These are phyloP conservation scores for Acleris emargana DNA, from an alignment of 2,888 invertebrate genomes.

Conservation along the genomic window DNA sequence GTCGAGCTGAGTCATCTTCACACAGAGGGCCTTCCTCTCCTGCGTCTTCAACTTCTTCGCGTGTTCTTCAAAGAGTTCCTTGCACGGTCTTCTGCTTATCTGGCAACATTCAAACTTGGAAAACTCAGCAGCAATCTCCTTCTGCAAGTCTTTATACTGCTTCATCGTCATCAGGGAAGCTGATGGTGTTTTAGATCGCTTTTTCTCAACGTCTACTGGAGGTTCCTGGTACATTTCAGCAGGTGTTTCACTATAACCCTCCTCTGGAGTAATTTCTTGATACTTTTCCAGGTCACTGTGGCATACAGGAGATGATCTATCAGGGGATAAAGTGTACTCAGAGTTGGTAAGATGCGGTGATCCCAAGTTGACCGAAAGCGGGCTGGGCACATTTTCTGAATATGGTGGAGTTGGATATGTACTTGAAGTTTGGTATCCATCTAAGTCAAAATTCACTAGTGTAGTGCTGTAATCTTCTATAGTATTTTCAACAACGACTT, in stretches of 20 bases:
- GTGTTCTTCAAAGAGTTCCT: slow-evolving; percentile 60
- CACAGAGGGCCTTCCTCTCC: slow-evolving; percentile 57
- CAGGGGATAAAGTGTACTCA: slow-evolving; percentile 59
- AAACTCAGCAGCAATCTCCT: slow-evolving; percentile 58
- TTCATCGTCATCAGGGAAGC: slow-evolving; percentile 58
- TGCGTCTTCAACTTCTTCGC: slow-evolving; percentile 52
- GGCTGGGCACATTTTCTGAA: slow-evolving; percentile 63
- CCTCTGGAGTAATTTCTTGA: slow-evolving; percentile 57
- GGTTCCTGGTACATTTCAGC: slow-evolving; percentile 35
- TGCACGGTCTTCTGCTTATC: slow-evolving; percentile 52
- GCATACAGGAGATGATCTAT: slow-evolving; percentile 56
- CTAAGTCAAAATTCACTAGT: slow-evolving; percentile 17
- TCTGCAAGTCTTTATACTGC: slow-evolving; percentile 71
- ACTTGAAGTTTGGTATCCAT: slow-evolving; percentile 2
- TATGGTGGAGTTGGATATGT: slow-evolving; percentile 60
- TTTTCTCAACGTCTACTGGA: slow-evolving; percentile 37
- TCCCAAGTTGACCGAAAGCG: slow-evolving; percentile 56
- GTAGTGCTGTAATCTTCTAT: slow-evolving; percentile 16
- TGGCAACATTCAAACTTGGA: slow-evolving; percentile 69
- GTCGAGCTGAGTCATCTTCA: slow-evolving; percentile 61
- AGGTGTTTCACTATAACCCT: slow-evolving; percentile 44
- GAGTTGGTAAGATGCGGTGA: slow-evolving; percentile 56
- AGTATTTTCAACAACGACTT: not conserved
- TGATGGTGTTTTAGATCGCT: slow-evolving; percentile 46
- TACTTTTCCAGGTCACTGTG: slow-evolving; percentile 66